Evolutionary conservation across 2,113 vertebrate species (phyloP), one percentile per base, ranked within the genome.

Genomic region (Trematomus loennbergii): DNA sequence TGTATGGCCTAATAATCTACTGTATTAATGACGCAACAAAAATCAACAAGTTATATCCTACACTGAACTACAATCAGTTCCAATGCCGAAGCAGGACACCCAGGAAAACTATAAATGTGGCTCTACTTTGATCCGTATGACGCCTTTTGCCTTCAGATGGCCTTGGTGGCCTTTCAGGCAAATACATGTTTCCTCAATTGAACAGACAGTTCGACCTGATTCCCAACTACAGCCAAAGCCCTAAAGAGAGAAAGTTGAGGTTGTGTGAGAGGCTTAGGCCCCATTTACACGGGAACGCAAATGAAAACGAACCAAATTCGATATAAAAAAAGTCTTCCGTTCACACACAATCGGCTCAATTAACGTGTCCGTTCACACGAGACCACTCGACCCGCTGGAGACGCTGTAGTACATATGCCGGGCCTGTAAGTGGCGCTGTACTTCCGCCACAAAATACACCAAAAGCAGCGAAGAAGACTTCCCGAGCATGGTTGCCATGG

Each of bases 91-190:
- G 63, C 54, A 60, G 33, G 68, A 25, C 54, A 52, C n/a, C 46
- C 13, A 2, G 43, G 12, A 12, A 59, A 59, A 52, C 63, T 59
- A 49, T 49, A 75, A 17, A 75, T 58, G 15, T 48, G 11, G 11
- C 16, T 65, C 48, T 40, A 33, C 18, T 50, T 50, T 72, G 46
- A 72, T 52, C 12, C 12, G n/a, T 49, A 13, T 20, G 29, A 52
- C 10, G 40, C 54, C 50, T 43, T 68, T 62, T 45, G 49, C 15
- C n/a, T 25, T 61, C 20, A 68, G 20, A 63, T 63, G 71, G n/a
- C n/a, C 48, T 36, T 48, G 52, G 48, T 22, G 9, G 29, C 1
- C 18, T 61, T 72, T 40, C 18, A 50, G 48, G 29, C 8, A 1
- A 12, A 72, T 33, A 36, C 3, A 16, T 20, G n/a, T 72, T 71